These are phyloP conservation scores for Steinernema khuongi DNA, from an alignment of 1,140 invertebrate species.

Conservation along the genomic window DNA sequence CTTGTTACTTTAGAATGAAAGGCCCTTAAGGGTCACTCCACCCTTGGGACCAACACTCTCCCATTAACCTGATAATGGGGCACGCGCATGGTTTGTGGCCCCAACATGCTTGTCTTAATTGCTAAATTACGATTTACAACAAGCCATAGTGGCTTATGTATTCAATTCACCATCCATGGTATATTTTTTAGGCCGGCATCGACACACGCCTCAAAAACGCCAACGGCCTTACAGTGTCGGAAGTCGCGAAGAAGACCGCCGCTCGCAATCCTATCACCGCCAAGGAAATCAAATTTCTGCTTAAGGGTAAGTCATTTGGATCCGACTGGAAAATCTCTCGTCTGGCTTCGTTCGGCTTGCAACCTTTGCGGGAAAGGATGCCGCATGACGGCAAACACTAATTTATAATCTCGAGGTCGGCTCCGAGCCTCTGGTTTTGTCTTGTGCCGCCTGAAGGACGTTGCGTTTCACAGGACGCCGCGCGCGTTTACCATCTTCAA, in stretches of 20 bases:
- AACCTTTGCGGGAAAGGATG: too few species aligned
- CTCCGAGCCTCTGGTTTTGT: background rate
- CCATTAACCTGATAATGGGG: background rate
- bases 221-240: conserved; percentile 30
- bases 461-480: background rate
- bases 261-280: conserved; percentile 32
- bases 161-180: too few species aligned
- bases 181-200: conserved; percentile 24
- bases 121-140: conserved; percentile 8
- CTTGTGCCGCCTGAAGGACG: background rate
- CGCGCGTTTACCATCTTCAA: background rate
- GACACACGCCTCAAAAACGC: conserved; percentile 24
- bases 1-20: too few species aligned
- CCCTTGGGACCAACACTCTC: background rate
- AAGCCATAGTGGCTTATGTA: too few species aligned
- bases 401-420: too few species aligned
- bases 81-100: background rate
- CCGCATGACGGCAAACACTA: too few species aligned
- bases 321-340: too few species aligned
- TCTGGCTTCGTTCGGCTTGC: too few species aligned
- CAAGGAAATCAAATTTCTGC: conserved; percentile 40
- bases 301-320: conserved; percentile 31
- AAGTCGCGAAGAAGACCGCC: conserved; percentile 35
- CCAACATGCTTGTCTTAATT: background rate
- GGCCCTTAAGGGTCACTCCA: too few species aligned